Conservation (phyloP, 1,140 invertebrate species). For the Cyclina sinensis region DNA sequence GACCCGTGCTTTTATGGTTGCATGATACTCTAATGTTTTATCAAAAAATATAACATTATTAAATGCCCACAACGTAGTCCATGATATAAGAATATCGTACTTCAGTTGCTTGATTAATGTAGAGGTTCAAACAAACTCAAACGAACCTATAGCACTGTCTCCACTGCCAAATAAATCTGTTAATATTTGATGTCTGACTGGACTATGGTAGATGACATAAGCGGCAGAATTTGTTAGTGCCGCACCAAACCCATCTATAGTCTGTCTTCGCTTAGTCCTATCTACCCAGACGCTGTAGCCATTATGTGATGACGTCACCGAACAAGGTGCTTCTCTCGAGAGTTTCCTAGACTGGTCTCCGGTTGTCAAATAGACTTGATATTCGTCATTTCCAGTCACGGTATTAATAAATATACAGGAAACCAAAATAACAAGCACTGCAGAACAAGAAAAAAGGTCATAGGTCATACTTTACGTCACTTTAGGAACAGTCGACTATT, state of each 20-base stretch:
- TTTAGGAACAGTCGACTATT: no score
- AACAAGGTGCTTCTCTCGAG: constrained; percentile 41
- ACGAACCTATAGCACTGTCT: constrained; percentile 29
- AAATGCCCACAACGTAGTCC: no score
- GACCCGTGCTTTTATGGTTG: no score
- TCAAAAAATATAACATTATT: no score
- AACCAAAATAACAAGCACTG: background rate
- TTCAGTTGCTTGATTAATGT: no score
- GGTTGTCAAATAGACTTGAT: constrained; percentile 65
- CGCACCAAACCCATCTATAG: constrained; percentile 73
- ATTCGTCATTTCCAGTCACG: constrained; percentile 43
- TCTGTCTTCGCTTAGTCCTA: constrained; percentile 64
- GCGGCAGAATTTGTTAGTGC: constrained; percentile 72
- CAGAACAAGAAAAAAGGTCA: background rate
- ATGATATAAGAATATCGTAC: no score
- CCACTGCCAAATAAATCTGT: constrained; percentile 67
- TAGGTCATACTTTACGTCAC: no score
- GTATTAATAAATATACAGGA: background rate
- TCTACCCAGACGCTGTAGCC: constrained; percentile 61
- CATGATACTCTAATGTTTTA: no score
- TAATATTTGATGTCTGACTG: constrained; percentile 69
- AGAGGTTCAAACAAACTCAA: no score
- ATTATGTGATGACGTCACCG: background rate
- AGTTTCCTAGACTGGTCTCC: constrained; percentile 64
- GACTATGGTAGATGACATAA: constrained; percentile 73